A percentile compares a stretch with the other conserved stretches of the same genome.
Evolutionary conservation across 2,113 vertebrate genomes (phyloP).

Genomic region (Thamnaconus septentrionalis): DNA sequence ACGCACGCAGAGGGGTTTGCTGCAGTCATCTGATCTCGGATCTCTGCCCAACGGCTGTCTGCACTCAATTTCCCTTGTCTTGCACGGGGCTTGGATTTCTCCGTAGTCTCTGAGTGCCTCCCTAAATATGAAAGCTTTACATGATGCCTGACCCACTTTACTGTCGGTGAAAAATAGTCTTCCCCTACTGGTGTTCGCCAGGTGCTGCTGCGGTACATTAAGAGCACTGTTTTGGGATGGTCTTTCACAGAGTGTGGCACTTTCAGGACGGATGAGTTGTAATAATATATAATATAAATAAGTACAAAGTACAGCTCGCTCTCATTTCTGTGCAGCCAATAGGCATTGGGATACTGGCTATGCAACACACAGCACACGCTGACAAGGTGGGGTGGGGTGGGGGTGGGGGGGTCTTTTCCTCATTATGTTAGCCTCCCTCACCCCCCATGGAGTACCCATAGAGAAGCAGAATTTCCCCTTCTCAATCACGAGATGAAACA

Average conservation of each 20-base stretch:
- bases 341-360: too few species aligned
- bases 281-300: slow-evolving; percentile 11
- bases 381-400: too few species aligned
- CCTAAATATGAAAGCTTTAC: slow-evolving; percentile 26
- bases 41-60: slow-evolving; percentile 38
- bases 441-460: too few species aligned
- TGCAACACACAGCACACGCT: too few species aligned
- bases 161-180: slow-evolving; percentile 22
- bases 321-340: too few species aligned
- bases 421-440: too few species aligned
- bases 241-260: slow-evolving; percentile 24
- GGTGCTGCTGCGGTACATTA: slow-evolving; percentile 33
- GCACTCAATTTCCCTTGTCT: slow-evolving; percentile 61
- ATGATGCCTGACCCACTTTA: slow-evolving; percentile 49
- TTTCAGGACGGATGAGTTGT: slow-evolving; percentile 11
- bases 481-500: too few species aligned
- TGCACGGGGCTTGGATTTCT: slow-evolving; percentile 26
- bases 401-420: too few species aligned
- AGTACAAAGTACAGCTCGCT: too few species aligned
- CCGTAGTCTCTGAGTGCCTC: slow-evolving; percentile 32
- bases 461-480: too few species aligned
- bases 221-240: slow-evolving; percentile 26
- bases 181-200: slow-evolving; percentile 1
- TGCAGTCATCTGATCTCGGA: slow-evolving; percentile 57
- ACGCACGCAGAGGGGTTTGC: slow-evolving; percentile 33